Base-by-base conservation (phyloP, 2,888 invertebrate species). In the Yponomeuta sedellus region DNA sequence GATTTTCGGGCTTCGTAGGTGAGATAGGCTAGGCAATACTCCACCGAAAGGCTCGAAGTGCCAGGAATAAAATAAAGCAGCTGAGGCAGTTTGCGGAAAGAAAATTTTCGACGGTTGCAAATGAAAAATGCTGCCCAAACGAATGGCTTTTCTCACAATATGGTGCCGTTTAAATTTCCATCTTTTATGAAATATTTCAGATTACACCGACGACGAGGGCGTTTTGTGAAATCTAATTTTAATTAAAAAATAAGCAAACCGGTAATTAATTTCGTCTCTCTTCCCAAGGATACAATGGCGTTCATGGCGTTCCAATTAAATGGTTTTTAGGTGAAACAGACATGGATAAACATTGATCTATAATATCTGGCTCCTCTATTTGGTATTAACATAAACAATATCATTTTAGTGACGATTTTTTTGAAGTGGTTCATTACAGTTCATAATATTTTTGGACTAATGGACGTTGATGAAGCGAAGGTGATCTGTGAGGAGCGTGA, bases 151-250 rank as follows among this genome's bases (percentile, higher is more conserved):
- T 84, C 82, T 81, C 81, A 82, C 89, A 90, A 88, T 89, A 89
- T 86, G 89, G 87, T 81, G 88, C 88, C 84, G 82, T 85, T 85
- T 85, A 82, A 81, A 87, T 88, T 86, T 88, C 83, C 88, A 88
- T 89, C 84, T 88, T 87, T 89, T 83, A 82, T 87, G 80, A 89
- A 89, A 88, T 85, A 86, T 88, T 85, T 81, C 82, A 79, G 88
- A 88, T 86, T 84, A 85, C 76, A 78, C 75, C 77, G 77, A 75
- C 80, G 12, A 52, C 44, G 44, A 12, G 80, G 80, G 78, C 79
- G 81, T 85, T 85, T 82, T 81, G 79, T 82, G 78, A 84, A 83
- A 87, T 85, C 81, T 83, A 84, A 87, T 86, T 86, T 88, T 89
- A 88, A 88, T 88, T 86, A 87, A 88, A 86, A 85, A 86, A 85